Evolutionary conservation across 2,888 invertebrate species (phyloP).

Genomic region (Catotricha subobsoleta): DNA sequence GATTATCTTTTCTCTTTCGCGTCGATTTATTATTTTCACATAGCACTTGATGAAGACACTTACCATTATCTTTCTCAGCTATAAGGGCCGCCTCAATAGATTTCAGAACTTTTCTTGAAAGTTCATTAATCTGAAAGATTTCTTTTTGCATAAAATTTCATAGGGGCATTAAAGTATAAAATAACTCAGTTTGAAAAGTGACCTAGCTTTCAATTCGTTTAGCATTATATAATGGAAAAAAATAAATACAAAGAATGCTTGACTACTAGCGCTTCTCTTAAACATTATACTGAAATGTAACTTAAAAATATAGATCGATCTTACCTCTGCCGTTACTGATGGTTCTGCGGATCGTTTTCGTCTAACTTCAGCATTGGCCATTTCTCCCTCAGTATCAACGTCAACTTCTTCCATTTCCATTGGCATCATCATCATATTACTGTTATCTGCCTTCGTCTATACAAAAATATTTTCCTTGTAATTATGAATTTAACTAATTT

Average conservation of each 20-base stretch:
- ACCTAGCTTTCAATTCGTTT: too few relatives aligned
- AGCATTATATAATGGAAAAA: too few relatives aligned
- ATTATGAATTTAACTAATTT: background rate
- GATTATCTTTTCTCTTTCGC: constrained; percentile 33
- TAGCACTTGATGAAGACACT: constrained; percentile 42
- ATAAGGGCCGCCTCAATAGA: constrained; percentile 38
- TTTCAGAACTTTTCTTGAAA: constrained; percentile 34
- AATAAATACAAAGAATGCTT: too few relatives aligned
- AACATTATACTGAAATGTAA: too few relatives aligned
- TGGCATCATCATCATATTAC: constrained; percentile 28
- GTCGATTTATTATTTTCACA: constrained; percentile 51
- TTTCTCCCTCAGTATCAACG: constrained; percentile 12
- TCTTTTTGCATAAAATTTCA: too few relatives aligned
- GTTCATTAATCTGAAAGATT: constrained; percentile 28
- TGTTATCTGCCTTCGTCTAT: constrained; percentile 18
- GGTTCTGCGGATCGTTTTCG: constrained; percentile 14
- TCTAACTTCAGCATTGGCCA: too few relatives aligned
- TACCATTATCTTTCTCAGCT: constrained; percentile 33
- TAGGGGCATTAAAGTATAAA: too few relatives aligned
- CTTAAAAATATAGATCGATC: too few relatives aligned
- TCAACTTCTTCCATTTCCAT: constrained; percentile 14
- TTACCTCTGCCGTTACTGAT: constrained; percentile 4
- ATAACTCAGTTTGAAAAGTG: too few relatives aligned
- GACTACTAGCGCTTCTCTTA: too few relatives aligned
- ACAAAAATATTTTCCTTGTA: background rate